These are phyloP conservation scores for Xiphorhynchus elegans DNA, from an alignment of 2,113 vertebrate species.

Conservation along the genomic window DNA sequence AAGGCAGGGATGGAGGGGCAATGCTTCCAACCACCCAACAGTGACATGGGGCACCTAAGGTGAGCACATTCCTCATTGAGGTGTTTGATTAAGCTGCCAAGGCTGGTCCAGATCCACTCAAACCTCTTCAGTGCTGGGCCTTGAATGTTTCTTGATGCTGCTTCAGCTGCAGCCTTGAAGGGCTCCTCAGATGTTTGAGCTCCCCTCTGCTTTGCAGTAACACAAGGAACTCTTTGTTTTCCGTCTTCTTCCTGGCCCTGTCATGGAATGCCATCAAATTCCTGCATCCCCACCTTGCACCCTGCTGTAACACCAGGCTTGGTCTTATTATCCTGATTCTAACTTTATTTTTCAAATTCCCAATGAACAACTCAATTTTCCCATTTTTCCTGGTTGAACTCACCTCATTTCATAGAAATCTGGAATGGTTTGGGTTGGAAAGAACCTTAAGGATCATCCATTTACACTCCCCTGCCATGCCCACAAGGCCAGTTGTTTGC, in stretches of 20 bases:
- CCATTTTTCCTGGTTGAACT: rapidly evolving
- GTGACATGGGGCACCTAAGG: rapidly evolving
- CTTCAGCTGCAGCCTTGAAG: background rate
- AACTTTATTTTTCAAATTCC: background rate
- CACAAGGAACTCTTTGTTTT: rapidly evolving
- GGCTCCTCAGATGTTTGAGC: background rate
- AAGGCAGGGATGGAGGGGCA: background rate
- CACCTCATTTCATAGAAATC: background rate
- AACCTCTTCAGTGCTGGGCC: background rate
- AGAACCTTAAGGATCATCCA: background rate
- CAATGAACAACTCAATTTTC: rapidly evolving
- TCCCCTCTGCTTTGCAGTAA: background rate
- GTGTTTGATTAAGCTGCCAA: background rate
- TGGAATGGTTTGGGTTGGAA: background rate
- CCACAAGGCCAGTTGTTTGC: background rate
- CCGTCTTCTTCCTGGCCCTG: background rate
- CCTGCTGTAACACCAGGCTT: rapidly evolving
- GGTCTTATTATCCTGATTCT: rapidly evolving
- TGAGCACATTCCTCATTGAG: background rate
- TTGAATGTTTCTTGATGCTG: background rate
- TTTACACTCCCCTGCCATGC: rapidly evolving
- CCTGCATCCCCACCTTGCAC: rapidly evolving
- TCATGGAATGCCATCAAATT: background rate
- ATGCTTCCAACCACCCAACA: background rate
- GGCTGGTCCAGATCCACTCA: background rate